These are phyloP conservation scores for Ptilodon capucinus DNA, from an alignment of 2,888 invertebrate species.

Conservation along the genomic window DNA sequence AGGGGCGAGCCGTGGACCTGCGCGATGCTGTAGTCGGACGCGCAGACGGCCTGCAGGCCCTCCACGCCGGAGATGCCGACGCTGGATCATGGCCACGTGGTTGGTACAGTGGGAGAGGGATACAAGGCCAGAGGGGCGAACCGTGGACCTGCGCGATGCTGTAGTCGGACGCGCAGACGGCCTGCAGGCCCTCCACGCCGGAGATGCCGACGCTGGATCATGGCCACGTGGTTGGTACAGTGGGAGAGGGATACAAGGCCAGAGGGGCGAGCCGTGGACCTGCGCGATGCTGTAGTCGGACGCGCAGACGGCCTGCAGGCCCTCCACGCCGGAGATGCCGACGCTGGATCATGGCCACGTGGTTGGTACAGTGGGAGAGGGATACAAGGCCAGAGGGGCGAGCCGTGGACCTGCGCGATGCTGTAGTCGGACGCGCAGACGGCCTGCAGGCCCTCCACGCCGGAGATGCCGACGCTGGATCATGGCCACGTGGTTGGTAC, in stretches of 20 bases:
- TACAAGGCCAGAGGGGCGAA: too few relatives aligned
- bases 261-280: too few relatives aligned
- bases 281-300: constrained; percentile 74
- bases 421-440: constrained; percentile 81
- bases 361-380: too few relatives aligned
- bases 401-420: background rate
- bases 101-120: too few relatives aligned
- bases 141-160: background rate
- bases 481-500: constrained; percentile 5
- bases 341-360: background rate
- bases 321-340: background rate
- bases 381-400: too few relatives aligned
- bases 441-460: background rate
- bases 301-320: constrained; percentile 5
- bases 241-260: too few relatives aligned
- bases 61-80: background rate
- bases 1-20: constrained; percentile 84
- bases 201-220: background rate
- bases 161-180: constrained; percentile 81
- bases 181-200: background rate
- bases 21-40: constrained; percentile 65
- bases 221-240: constrained; percentile 5
- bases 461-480: constrained; percentile 40
- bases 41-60: constrained; percentile 6
- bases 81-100: constrained; percentile 49